Conservation (phyloP, 2,797 vertebrate genomes). For the Cyprinella venusta region DNA sequence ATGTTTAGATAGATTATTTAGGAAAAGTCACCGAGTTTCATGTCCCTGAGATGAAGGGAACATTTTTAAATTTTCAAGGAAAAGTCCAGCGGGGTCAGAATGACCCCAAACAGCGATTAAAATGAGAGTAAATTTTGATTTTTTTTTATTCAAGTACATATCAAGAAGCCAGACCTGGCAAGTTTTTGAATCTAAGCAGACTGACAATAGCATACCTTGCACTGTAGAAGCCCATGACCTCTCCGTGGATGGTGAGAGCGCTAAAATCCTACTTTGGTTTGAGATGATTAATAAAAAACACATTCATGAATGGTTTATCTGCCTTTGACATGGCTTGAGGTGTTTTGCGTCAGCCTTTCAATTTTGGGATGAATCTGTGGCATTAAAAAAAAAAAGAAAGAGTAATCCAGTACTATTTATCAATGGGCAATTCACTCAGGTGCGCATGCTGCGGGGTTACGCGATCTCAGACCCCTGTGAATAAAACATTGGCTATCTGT, state of each 20-base stretch:
- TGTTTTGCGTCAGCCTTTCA: slow-evolving; percentile 61
- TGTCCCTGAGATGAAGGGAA: too few species aligned
- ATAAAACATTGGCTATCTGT: slow-evolving; percentile 72
- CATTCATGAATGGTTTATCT: slow-evolving; percentile 54
- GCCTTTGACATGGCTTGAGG: slow-evolving; percentile 45
- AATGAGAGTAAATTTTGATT: slow-evolving; percentile 87
- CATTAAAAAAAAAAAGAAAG: slow-evolving; percentile 49
- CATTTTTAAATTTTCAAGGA: too few species aligned
- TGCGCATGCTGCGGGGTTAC: slow-evolving; percentile 48
- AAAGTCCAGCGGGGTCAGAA: too few species aligned
- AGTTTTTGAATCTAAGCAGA: slow-evolving; percentile 72
- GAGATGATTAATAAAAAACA: slow-evolving; percentile 49
- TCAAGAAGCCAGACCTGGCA: slow-evolving; percentile 69
- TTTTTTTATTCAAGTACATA: slow-evolving; percentile 80
- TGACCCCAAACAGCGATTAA: too few species aligned
- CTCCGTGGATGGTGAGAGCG: background rate
- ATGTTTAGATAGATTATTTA: too few species aligned
- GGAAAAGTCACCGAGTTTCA: too few species aligned
- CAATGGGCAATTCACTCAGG: slow-evolving; percentile 61
- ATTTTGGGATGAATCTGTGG: slow-evolving; percentile 59
- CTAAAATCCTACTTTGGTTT: slow-evolving; percentile 43
- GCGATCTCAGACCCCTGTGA: slow-evolving; percentile 64
- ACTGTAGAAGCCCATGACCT: slow-evolving; percentile 30
- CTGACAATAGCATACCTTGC: slow-evolving; percentile 30
- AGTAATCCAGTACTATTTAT: slow-evolving; percentile 63